Evolutionary conservation across 2,888 invertebrate genomes (phyloP), one percentile per base, ranked within the genome.

Genomic region (Ceratothoa steindachneri): DNA sequence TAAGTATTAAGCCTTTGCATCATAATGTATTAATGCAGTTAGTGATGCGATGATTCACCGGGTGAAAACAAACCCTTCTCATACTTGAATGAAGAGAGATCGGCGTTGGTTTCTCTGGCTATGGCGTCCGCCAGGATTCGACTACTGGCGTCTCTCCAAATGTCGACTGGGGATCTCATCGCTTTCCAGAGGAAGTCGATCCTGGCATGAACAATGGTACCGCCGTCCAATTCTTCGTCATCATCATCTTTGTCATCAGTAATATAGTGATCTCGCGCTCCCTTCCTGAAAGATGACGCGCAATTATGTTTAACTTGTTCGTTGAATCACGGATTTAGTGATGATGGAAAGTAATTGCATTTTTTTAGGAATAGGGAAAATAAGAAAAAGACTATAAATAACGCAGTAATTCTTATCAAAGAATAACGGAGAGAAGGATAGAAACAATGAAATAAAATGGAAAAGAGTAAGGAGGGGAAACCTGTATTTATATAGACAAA

Each of bases 131-230:
- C 75, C 55, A 75, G 68, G 19, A 75, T 28, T 15, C 53, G 28
- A 1, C 71, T 60, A 51, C 68, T 68, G 28, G 75, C 30, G n/a
- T 75, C 68, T 30, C 53, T 67, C 66, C 65, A 75, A 1, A 72
- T 31, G 65, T 75, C 75, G 30, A 75, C 71, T 2, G 75, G 75
- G 9, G 64, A 15, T 31, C 70, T 60, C 1, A 69, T 51, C 12
- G 60, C 64, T 22, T 53, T 64, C 71, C 74, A 80, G 77, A 81
- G 80, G 73, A 82, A 72, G 29, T 71, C 71, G 15, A 74, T 12
- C n/a, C 74, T 22, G 28, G 68, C 74, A n/a, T 74, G 71, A 28
- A 71, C 9, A 7, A 74, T 41, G 24, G 5, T 5, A 5, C 19
- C 19, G 7, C 19, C 19, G 5, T 55, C 55, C 19, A 15, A 7